Evolutionary conservation across 2,113 vertebrate species (phyloP).

Genomic region (Lonchura striata): DNA sequence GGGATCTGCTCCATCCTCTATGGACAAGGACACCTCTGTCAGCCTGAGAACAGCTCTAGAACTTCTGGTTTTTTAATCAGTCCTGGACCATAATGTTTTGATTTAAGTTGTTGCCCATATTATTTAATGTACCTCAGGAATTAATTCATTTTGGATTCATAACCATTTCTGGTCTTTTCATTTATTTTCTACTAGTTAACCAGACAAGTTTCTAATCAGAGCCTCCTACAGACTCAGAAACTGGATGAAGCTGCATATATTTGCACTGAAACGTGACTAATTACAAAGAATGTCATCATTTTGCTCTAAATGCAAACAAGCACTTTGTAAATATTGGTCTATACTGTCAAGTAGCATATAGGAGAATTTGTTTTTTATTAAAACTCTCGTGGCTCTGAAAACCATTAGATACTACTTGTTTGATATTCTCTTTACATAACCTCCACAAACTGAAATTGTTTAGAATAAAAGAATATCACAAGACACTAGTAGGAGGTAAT

Average conservation of each 20-base stretch:
- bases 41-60: background rate
- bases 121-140: background rate
- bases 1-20: background rate
- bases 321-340: background rate
- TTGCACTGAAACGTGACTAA: background rate
- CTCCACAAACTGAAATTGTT: background rate
- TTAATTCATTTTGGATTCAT: background rate
- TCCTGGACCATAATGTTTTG: background rate
- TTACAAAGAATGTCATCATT: background rate
- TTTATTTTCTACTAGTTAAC: background rate
- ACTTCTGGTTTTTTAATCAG: background rate
- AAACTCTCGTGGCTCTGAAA: background rate
- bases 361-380: background rate
- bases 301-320: background rate
- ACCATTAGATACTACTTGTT: background rate
- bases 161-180: background rate
- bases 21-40: background rate
- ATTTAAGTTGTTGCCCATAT: background rate
- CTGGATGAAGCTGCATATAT: background rate
- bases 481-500: background rate
- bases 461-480: constrained; percentile 5
- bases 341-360: background rate
- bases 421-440: background rate
- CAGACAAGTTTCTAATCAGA: background rate
- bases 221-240: background rate